Evolutionary conservation across 1,140 invertebrate genomes (phyloP), one percentile per base, ranked within the genome.

Genomic region (Andricus grossulariae): DNA sequence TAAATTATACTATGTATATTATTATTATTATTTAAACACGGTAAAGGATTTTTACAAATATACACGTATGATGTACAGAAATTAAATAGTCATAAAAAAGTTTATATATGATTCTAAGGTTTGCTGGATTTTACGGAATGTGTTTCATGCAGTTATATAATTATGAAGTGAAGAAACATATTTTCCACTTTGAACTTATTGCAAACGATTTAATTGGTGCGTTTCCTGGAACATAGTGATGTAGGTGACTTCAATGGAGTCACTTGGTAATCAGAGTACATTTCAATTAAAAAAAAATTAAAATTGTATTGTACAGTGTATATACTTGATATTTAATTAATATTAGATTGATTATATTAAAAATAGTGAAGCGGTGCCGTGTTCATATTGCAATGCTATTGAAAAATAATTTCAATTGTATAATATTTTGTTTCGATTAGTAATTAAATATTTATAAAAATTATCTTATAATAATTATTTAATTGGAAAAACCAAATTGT

Each of bases 301-400:
- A 66, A 32, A 66, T 25, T 39, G 57, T 32, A 60, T 16, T 60
- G 60, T 66, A 66, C 60, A 66, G 60, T 66, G 60, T 39, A 66
- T 66, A 66, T 45, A 45, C 10, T 10, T 45, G 10, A 45, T 66
- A 66, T 21, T 11, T 21, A 2, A 55, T 66, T 66, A 66, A 16
- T 39, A 60, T 32, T 60, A 60, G n/a, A 66, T 66, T 66, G 32
- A 39, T 66, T 39, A 66, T 66, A 66, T 66, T 66, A 13, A 66
- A 2, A 16, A 39, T 39, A 66, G 6, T 66, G 32, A 45, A 66
- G 60, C 39, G 15, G 6, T 66, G 60, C 39, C 5, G 6, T 66
- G 32, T 45, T n/a, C 25, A 39, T 39, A 1, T 45, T 45, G 7
- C 39, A 45, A 11, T 45, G 39, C 7, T 45, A 45, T 45, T 10